Conservation (phyloP, 2,113 vertebrate species). For the Mus musculus region GRCm39 chrX:157702001-157702500, state of each 20-base stretch:
- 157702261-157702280: conserved; percentile 62
- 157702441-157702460: conserved; percentile 40
- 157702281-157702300: conserved; percentile 66
- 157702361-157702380: conserved; percentile 68
- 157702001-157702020: conserved; percentile 40
- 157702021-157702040: conserved; percentile 14
- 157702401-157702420: conserved; percentile 53
- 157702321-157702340: conserved; percentile 72
- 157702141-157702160: conserved; percentile 73
- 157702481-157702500: conserved; percentile 69
- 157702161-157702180: conserved; percentile 78
- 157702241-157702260: conserved; percentile 72
- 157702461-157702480: conserved; percentile 59
- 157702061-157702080: conserved; percentile 43
- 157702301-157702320: conserved; percentile 71
- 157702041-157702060: conserved; percentile 23
- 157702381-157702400: conserved; percentile 68
- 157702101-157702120: conserved; percentile 63
- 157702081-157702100: conserved; percentile 63
- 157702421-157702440: conserved; percentile 64
- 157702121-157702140: conserved; percentile 71
- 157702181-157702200: conserved; percentile 75
- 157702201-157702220: conserved; percentile 74
- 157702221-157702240: conserved; percentile 72
- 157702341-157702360: conserved; percentile 67